Base-by-base conservation (phyloP, 2,797 vertebrate species). In the Mormyrops boulengeri region DNA sequence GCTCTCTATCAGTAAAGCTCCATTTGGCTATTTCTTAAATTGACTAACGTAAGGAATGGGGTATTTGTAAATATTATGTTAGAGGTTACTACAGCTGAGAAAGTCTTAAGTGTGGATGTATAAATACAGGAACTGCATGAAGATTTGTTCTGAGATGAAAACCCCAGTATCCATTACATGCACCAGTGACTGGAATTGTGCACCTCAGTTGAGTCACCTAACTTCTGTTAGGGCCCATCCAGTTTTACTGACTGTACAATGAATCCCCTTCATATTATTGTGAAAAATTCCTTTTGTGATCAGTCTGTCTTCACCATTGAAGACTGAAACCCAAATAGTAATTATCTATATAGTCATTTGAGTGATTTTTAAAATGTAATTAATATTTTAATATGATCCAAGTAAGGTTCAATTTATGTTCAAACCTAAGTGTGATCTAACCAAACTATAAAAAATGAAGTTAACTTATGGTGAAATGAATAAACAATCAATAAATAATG, bases 1-100 rank as follows among this genome's bases (percentile, higher is more conserved):
- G 44, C 82, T 47, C 41, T 85, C 47, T 50, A 49, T 50, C 44
- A 22, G 49, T 50, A 14, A 22, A 12, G n/a, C 44, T 52, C 22
- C n/a, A 14, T 85, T 85, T 47, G 44, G 47, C 82, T 85, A 12
- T 52, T 85, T 52, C 41, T 85, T 85, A 85, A 85, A 9, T 26
- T 85, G 41, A 85, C 47, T 85, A 49, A 85, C 19, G 49, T 82
- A 82, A 82, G 77, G 6, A 82, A 82, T 82, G 17, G 17, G 77
- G 41, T 91, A 93, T 95, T 12, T 52, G 82, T 85, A 85, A 85
- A 85, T 85, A 52, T 22, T 52, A 26, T 52, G 22, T 52, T 50
- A 50, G n/a, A 85, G 49, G 82, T 52, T 26, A 47, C 77, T 22
- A 82, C 77, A 47, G 41, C 77, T 47, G 38, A 19, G 14, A 80